Conservation (phyloP, 2,888 invertebrate species). For the Lampropteryx suffumata region DNA sequence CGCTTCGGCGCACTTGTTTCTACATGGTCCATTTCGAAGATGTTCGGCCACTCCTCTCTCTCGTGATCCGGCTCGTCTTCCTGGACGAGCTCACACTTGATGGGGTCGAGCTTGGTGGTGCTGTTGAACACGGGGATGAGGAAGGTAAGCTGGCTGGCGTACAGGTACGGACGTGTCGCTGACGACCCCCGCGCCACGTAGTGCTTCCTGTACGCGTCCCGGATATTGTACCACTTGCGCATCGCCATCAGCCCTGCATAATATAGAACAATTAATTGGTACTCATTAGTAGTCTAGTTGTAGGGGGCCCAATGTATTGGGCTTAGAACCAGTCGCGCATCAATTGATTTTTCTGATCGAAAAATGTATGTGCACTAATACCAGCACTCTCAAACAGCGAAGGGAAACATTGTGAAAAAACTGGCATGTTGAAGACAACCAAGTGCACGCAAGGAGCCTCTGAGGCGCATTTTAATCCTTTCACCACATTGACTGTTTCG, state of each 20-base stretch:
- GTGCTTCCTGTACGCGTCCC: conserved; percentile 47
- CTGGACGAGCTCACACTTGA: conserved; percentile 2
- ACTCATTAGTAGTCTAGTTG: too few relatives aligned
- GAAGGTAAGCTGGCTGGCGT: conserved; percentile 52
- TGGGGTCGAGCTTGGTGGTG: not conserved
- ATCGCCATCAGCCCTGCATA: conserved; percentile 35
- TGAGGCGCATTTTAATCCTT: too few relatives aligned
- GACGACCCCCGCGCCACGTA: not conserved
- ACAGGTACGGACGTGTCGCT: conserved; percentile 47
- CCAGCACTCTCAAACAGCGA: too few relatives aligned
- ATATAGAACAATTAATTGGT: too few relatives aligned
- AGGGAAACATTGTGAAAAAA: too few relatives aligned
- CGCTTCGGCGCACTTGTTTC: conserved; percentile 34
- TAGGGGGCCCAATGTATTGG: too few relatives aligned
- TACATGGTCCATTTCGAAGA: conserved; percentile 47
- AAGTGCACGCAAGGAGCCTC: too few relatives aligned
- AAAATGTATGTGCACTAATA: too few relatives aligned
- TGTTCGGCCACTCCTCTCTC: conserved; percentile 50
- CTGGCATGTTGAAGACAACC: too few relatives aligned
- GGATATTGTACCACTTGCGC: conserved; percentile 55
- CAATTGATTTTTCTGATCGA: too few relatives aligned
- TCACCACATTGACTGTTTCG: too few relatives aligned
- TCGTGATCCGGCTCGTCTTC: conserved; percentile 16
- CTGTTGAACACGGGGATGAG: conserved; percentile 28
- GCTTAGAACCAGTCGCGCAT: too few relatives aligned